These are phyloP conservation scores for Cheilosia scutellata DNA, from an alignment of 2,888 invertebrate genomes.

Conservation along the genomic window DNA sequence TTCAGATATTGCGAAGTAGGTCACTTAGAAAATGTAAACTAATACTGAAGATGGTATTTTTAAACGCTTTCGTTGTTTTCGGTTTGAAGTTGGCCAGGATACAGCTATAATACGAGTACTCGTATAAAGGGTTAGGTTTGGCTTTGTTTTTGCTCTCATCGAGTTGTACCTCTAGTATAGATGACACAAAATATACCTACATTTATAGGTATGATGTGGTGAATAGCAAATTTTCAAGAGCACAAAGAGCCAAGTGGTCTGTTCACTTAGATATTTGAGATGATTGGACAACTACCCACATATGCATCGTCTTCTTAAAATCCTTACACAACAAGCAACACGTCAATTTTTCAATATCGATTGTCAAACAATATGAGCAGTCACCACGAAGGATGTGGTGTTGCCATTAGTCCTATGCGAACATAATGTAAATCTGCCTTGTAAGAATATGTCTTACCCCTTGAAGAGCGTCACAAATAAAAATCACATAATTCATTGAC, in stretches of 20 bases:
- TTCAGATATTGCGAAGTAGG: conserved; percentile 47
- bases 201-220: not conserved
- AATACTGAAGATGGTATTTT: conserved; percentile 44
- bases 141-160: not conserved
- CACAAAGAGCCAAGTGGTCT: not conserved
- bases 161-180: not conserved
- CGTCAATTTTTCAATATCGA: not conserved
- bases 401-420: not conserved
- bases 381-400: not conserved
- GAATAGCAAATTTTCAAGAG: not conserved
- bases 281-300: too few species aligned
- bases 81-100: not conserved
- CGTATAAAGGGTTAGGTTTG: conserved; percentile 7
- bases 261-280: not conserved
- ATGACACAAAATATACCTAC: not conserved
- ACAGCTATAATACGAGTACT: not conserved
- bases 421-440: not conserved
- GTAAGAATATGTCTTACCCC: too few species aligned
- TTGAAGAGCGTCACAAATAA: too few species aligned
- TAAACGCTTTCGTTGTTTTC: conserved; percentile 31
- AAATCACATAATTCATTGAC: too few species aligned
- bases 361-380: not conserved
- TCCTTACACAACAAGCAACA: not conserved
- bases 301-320: not conserved
- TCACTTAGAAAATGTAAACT: conserved; percentile 55